Evolutionary conservation across 2,888 invertebrate genomes (phyloP), one percentile per base, ranked within the genome.

Genomic region (Synanthedon formicaeformis): DNA sequence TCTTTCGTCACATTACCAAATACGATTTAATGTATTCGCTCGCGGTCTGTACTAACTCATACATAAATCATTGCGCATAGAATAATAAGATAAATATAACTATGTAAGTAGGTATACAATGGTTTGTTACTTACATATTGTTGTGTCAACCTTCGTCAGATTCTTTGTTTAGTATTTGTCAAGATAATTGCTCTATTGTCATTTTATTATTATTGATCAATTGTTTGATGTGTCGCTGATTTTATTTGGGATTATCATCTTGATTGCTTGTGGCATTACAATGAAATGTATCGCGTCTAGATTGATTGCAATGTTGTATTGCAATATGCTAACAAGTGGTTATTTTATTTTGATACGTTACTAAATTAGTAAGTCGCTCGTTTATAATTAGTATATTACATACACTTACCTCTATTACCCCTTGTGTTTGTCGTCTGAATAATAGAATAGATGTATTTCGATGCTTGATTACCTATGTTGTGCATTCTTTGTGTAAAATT

Each of bases 101-200:
- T 34, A 34, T 34, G 14, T 45, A n/a, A 1, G 45, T 13, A 14
- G n/a, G 45, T 57, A 45, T 57, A 52, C 52, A 45, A 60, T 59
- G 62, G 61, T 61, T 55, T 57, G 59, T 55, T 53, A 48, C 61
- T 60, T 60, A 57, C 55, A 64, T 60, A 67, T 61, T 63, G 66
- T 60, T 55, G 49, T 58, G 55, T 50, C 69, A 73, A 71, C 72
- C 70, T 75, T 75, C 67, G 60, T 56, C 56, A 59, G 62, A 64
- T 69, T 71, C 74, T 73, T 75, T 78, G 75, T 75, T 71, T 69
- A 70, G 63, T 65, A 66, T 75, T 73, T 73, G 66, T 73, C 70
- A 67, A 66, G 63, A 59, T 79, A 81, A 83, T 81, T 78, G 78
- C 64, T 67, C 72, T 71, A 80, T 81, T 82, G 81, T 77, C 65